Evolutionary conservation across 2,113 vertebrate genomes (phyloP), one percentile per base, ranked within the genome.

Genomic region (Dromaius novaehollandiae): DNA sequence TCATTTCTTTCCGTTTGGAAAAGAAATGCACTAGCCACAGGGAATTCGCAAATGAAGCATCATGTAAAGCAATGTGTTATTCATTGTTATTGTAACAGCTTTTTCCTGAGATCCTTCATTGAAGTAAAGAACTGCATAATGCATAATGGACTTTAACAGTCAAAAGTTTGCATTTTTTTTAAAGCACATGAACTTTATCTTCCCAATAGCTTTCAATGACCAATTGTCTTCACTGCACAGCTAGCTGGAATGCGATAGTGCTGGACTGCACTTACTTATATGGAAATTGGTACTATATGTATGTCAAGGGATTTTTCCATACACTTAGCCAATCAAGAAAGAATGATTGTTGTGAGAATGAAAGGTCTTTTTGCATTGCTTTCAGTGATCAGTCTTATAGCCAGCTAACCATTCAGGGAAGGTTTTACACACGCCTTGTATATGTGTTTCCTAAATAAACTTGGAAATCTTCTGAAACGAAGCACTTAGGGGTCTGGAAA

Each of bases 371-470:
- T 76, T 86, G 34, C 12, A 0, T 86, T 97, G 76, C 32, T 94
- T 97, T 96, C 95, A 53, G 51, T 96, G 77, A 68, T 84, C 76
- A 91, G 51, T 95, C 82, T 95, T 76, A 89, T 70, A 82, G 24
- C 81, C 83, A 80, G 58, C 42, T 93, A 91, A 84, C 16, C 18
- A 93, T 56, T 86, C 48, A 75, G n/a, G 34, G 34, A 71, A 82
- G 89, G 42, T 25, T 30, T 71, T 80, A 63, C 89, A 15, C 9
- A 1, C 74, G 63, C 32, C 11, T 86, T 89, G 21, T 74, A 58
- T 73, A 55, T 58, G 69, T 79, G 69, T 18, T 91, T 44, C 58
- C 50, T 92, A 88, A 95, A 64, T 71, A 96, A 92, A 58, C 21
- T 61, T 48, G 25, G 58, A 74, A 38, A 38, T 38, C 38, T 38